Evolutionary conservation across 2,888 invertebrate species (phyloP).

Genomic region (Gymnocheta viridis): DNA sequence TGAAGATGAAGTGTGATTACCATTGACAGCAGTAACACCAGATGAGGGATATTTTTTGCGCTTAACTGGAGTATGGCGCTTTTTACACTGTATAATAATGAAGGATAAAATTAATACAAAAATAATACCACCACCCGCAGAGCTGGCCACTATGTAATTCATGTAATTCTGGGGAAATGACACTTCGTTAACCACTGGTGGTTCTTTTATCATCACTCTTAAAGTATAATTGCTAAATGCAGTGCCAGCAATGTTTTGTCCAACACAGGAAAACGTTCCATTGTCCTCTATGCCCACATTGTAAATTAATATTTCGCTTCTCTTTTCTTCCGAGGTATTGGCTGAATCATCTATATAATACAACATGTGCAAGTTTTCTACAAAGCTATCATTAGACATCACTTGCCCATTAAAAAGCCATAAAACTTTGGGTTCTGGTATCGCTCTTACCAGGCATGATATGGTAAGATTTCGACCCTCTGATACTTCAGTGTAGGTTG

Average conservation of each 20-base stretch:
- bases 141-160: slow-evolving; percentile 86
- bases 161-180: slow-evolving; percentile 88
- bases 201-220: slow-evolving; percentile 88
- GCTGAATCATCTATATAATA: slow-evolving; percentile 88
- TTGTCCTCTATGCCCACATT: slow-evolving; percentile 91
- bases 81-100: slow-evolving; percentile 84
- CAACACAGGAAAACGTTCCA: slow-evolving; percentile 92
- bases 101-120: slow-evolving; percentile 86
- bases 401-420: slow-evolving; percentile 93
- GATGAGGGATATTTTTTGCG: slow-evolving; percentile 85
- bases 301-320: slow-evolving; percentile 90
- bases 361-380: slow-evolving; percentile 86
- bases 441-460: slow-evolving; percentile 90
- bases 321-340: slow-evolving; percentile 87
- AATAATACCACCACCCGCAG: slow-evolving; percentile 86
- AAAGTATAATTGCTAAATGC: slow-evolving; percentile 92
- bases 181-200: slow-evolving; percentile 86
- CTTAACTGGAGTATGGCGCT: slow-evolving; percentile 79
- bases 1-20: slow-evolving; percentile 72
- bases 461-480: slow-evolving; percentile 92
- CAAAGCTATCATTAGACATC: slow-evolving; percentile 88
- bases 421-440: slow-evolving; percentile 90
- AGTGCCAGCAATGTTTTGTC: slow-evolving; percentile 92
- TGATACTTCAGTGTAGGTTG: slow-evolving; percentile 89
- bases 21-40: slow-evolving; percentile 82